Evolutionary conservation across 2,113 vertebrate genomes (phyloP).

Genomic region (Oxyruncus cristatus): DNA sequence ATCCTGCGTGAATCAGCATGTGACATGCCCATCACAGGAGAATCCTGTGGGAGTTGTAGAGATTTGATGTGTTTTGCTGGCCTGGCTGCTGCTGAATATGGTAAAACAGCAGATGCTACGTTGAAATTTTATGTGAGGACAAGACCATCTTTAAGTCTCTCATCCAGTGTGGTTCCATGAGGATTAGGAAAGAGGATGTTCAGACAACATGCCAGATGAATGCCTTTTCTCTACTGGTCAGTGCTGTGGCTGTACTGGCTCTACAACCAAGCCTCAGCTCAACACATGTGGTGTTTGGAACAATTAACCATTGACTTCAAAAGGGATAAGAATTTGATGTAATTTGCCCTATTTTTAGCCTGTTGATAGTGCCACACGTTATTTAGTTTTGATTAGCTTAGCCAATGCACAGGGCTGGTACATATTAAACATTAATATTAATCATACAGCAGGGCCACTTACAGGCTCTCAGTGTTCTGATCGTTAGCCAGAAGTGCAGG

Average conservation of each 20-base stretch:
- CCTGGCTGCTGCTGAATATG: background rate
- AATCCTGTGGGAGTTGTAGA: background rate
- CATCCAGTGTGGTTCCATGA: background rate
- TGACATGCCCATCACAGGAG: background rate
- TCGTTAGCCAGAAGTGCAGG: slow-evolving; percentile 18
- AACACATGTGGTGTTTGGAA: background rate
- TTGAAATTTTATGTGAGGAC: background rate
- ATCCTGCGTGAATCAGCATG: background rate
- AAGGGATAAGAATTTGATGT: background rate
- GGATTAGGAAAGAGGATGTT: background rate
- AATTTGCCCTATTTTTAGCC: background rate
- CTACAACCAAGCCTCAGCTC: background rate
- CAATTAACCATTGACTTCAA: background rate
- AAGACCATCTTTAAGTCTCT: background rate
- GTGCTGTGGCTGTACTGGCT: background rate
- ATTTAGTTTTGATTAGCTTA: background rate
- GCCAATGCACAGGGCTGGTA: background rate
- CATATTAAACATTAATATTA: background rate
- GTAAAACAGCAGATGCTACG: background rate
- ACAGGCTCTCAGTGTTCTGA: background rate
- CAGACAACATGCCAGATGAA: background rate
- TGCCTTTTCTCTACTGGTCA: background rate
- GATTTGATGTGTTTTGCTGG: background rate
- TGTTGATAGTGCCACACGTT: background rate
- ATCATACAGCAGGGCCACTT: background rate